Conservation (phyloP, 2,797 vertebrate genomes). For the Helarctos malayanus region DNA sequence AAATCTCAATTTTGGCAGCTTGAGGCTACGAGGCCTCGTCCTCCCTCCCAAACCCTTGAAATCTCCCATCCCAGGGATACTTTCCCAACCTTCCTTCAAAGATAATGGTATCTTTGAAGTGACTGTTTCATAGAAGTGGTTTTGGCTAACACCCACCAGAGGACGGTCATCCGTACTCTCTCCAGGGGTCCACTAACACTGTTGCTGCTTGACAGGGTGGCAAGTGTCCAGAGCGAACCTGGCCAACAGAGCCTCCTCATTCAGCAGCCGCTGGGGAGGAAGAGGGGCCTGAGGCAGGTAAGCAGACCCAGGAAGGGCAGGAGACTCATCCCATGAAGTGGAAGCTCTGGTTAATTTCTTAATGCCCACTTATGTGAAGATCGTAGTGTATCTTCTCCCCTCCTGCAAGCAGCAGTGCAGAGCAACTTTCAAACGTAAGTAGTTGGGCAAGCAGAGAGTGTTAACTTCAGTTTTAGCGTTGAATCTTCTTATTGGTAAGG, state of each 20-base stretch:
- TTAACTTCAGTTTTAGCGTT: background rate
- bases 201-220: constrained; percentile 93
- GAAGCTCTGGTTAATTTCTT: background rate
- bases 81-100: constrained; percentile 89
- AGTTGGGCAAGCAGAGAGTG: background rate
- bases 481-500: constrained; percentile 19
- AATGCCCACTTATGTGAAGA: background rate
- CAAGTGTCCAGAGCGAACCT: constrained; percentile 98
- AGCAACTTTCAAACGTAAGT: constrained; percentile 15
- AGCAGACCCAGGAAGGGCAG: constrained; percentile 33
- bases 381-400: constrained; percentile 11
- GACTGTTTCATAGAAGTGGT: constrained; percentile 85
- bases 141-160: constrained; percentile 80
- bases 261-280: constrained; percentile 97
- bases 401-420: constrained; percentile 11
- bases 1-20: constrained; percentile 87
- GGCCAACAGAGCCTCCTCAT: constrained; percentile 97
- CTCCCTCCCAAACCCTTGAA: constrained; percentile 83
- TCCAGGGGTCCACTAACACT: constrained; percentile 80
- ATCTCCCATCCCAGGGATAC: constrained; percentile 82
- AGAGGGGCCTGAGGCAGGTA: constrained; percentile 97
- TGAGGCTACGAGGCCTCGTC: constrained; percentile 84
- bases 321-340: background rate
- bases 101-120: constrained; percentile 90
- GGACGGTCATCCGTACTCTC: constrained; percentile 10